Base-by-base conservation (phyloP, 2,888 invertebrate genomes). In the Caenorhabditis sp. region DNA sequence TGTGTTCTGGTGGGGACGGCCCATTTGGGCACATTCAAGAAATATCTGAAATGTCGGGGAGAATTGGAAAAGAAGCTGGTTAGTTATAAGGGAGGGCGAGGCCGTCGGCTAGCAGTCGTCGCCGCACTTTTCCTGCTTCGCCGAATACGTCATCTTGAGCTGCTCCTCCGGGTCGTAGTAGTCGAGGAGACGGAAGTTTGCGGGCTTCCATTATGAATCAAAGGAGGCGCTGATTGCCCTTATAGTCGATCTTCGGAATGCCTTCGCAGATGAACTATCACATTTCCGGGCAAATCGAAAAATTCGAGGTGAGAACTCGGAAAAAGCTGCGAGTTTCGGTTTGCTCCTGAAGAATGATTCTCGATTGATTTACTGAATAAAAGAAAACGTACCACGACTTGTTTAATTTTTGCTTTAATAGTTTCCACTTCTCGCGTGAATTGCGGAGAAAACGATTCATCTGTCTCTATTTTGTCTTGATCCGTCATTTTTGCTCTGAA, bases 111-210 rank as follows among this genome's bases (percentile, higher is more conserved):
- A 87, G 61, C 87, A 87, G 46, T 88, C 87, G 52, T 88, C 87
- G 11, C 84, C 80, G 55, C 87, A 87, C 17, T 83, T 76, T 39
- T 87, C 87, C 37, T 79, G 71, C 17, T 83, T 81, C 9, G 80
- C 63, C 6, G 85, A 76, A 65, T 88, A 87, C 2, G 83, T 79
- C 52, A 84, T 62, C 75, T 87, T 87, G 26, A 87, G 71, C 86
- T 87, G 86, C 59, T 86, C 81, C 43, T 82, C 86, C 78, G 93
- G 94, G 89, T 96, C 95, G 86, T 95, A 96, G 85, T 96, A 94
- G 89, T 97, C 96, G 83, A 93, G 93, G 43, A 96, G 92, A 43
- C 93, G 92, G 78, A 95, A 94, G 83, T 94, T n/a, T n/a, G n/a
- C n/a, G 71, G 2, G 65, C 65, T n/a, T 76, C 71, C 8, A 76